phyloP scores from a whole-genome alignment of 2,113 vertebrate species.

The Mohoua ochrocephala region DNA sequence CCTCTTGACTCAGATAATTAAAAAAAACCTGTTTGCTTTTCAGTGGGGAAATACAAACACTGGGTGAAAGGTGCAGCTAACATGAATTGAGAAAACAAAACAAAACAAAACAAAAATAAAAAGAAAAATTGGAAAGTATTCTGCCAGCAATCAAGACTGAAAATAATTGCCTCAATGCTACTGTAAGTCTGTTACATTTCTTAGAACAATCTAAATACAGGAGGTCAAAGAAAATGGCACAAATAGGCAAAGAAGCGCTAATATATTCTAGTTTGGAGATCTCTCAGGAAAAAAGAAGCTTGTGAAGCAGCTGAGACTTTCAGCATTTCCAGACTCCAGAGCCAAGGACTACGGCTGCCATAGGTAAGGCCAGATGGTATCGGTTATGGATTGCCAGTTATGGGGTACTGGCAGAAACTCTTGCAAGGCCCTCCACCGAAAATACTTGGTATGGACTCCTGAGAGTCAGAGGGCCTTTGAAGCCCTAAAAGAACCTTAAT shows the following conservation, averaged over 20 bases:
- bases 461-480: neutral
- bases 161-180: neutral
- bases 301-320: neutral
- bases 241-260: neutral
- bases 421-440: neutral
- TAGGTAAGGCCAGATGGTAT: neutral
- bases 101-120: neutral
- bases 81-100: neutral
- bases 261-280: neutral
- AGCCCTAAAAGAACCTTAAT: neutral
- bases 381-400: neutral
- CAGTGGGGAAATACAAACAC: neutral
- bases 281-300: neutral
- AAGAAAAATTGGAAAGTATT: neutral
- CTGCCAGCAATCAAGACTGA: neutral
- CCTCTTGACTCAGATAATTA: neutral
- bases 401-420: neutral
- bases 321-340: neutral
- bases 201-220: neutral
- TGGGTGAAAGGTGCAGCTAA: neutral
- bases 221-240: neutral
- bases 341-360: neutral
- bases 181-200: neutral
- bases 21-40: neutral
- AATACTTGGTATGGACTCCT: neutral